Base-by-base conservation (phyloP, 2,113 vertebrate genomes). In the Aegotheles bennettii region DNA sequence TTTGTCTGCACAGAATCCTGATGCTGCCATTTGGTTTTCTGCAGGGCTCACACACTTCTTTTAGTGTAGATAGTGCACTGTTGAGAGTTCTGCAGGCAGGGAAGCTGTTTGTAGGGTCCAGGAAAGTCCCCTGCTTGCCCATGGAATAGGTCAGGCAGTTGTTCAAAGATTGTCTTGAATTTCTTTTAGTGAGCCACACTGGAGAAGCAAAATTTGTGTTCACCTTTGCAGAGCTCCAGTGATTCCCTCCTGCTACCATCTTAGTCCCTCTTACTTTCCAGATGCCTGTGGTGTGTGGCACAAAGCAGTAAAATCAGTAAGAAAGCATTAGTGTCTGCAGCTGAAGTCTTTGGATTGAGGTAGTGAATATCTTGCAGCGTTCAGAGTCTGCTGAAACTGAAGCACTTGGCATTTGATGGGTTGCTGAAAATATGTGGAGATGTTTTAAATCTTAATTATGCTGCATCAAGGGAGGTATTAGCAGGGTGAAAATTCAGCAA, bases 321-420 rank as follows among this genome's bases (percentile, higher is more conserved):
- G 48, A 24, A 57, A 63, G 51, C 33, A 5, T 71, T 59, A 70
- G 16, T 6, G 4, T 35, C 38, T 63, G 7, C 51, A 51, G 56
- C 13, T 83, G n/a, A 54, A 85, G 40, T 60, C 63, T 56, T 60
- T 73, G 47, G n/a, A 5, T 75, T 86, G 43, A 43, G 21, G 43
- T 71, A 56, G 17, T 7, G 10, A 20, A 7, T 50, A 24, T 24
- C 14, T 26, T 2, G 0, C 48, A 25, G 56, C 0, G 0, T 42
- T 61, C 64, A 33, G 64, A 69, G 57, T 35, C 9, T 75, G 47
- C 28, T 69, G 79, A 25, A 43, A 53, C 28, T 40, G 20, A 76
- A 90, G 11, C 40, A 20, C 24, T 31, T 3, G 1, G 18, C 21
- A 10, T 10, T 71, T 65, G 45, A 16, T 48, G 38, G 15, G 9